Conservation (phyloP, 1,140 invertebrate genomes). For the Monochamus saltuarius region DNA sequence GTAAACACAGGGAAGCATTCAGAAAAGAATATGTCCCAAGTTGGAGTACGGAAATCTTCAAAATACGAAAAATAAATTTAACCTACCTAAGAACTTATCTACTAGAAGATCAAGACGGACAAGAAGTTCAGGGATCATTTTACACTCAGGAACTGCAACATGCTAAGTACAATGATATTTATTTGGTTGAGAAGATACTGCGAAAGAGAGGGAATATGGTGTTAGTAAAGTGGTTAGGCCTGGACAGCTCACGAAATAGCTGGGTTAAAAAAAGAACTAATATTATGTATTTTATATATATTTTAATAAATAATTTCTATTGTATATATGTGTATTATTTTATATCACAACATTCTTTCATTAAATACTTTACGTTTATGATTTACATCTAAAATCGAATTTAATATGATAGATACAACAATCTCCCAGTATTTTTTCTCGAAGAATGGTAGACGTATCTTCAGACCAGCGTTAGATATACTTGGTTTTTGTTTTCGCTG, state of each 20-base stretch:
- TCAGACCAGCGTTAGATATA: no score
- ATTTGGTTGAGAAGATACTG: constrained; percentile 37
- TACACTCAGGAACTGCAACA: no score
- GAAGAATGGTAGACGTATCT: no score
- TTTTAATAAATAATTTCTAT: neutral
- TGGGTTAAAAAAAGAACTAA: constrained; percentile 4
- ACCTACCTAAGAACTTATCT: constrained; percentile 18
- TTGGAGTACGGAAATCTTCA: constrained; percentile 39
- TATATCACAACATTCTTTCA: no score
- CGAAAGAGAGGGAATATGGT: constrained; percentile 26
- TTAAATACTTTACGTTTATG: no score
- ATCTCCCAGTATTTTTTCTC: no score
- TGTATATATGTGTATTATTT: no score
- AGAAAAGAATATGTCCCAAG: constrained; percentile 41
- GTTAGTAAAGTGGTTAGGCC: constrained; percentile 40
- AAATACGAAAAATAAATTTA: constrained; percentile 29
- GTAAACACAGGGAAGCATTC: constrained; percentile 31
- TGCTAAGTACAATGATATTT: constrained; percentile 7
- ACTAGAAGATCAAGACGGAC: neutral
- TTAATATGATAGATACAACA: no score
- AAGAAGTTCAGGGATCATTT: no score
- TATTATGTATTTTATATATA: constrained; percentile 1
- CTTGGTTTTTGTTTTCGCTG: no score
- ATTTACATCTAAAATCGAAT: no score
- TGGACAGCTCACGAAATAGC: constrained; percentile 16